These are phyloP conservation scores for Nebria ingens DNA, from an alignment of 1,140 invertebrate genomes.

Conservation along the genomic window DNA sequence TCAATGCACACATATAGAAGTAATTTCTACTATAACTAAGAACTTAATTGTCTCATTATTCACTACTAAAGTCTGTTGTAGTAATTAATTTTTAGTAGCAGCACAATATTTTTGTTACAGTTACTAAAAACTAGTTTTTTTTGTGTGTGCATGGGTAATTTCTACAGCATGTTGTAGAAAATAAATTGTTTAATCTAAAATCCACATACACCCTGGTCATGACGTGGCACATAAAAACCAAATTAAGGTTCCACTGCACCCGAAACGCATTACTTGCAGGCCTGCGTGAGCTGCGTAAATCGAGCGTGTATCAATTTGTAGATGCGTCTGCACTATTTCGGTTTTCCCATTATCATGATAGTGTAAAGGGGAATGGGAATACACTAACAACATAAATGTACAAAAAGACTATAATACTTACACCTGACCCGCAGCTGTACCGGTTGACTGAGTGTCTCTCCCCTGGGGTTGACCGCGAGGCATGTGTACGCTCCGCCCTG, in stretches of 20 bases:
- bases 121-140: too few relatives aligned
- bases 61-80: too few relatives aligned
- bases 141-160: too few relatives aligned
- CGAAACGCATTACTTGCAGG: not conserved
- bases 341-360: not conserved
- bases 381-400: not conserved
- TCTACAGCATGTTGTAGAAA: too few relatives aligned
- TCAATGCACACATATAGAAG: too few relatives aligned
- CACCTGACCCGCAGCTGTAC: conserved; percentile 72
- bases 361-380: not conserved
- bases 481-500: conserved; percentile 78
- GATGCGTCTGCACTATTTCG: not conserved
- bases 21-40: too few relatives aligned
- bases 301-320: not conserved
- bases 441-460: conserved; percentile 67
- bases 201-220: too few relatives aligned
- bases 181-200: too few relatives aligned
- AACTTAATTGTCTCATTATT: too few relatives aligned
- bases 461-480: conserved; percentile 65
- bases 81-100: too few relatives aligned
- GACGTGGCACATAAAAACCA: conserved; percentile 1
- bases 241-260: not conserved
- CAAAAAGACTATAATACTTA: conserved; percentile 44
- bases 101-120: too few relatives aligned
- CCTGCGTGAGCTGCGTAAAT: not conserved